These are phyloP conservation scores for Ctenopoma kingsleyae DNA, from an alignment of 2,797 vertebrate genomes.

Conservation along the genomic window DNA sequence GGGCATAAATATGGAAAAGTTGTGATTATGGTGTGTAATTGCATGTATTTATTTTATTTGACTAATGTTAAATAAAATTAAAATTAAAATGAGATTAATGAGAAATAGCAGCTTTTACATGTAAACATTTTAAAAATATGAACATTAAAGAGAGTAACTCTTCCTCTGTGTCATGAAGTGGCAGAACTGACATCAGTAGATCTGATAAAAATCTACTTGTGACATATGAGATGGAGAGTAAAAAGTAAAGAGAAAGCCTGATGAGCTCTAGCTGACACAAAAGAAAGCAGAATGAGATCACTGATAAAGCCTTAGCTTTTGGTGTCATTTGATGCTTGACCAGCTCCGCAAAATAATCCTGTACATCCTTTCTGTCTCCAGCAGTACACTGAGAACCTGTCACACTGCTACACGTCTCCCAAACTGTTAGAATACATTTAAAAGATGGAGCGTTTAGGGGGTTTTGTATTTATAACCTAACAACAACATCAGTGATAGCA, in stretches of 20 bases:
- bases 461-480: slow-evolving; percentile 26
- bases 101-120: not conserved
- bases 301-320: slow-evolving; percentile 54
- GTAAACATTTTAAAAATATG: not conserved
- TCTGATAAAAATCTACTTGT: slow-evolving; percentile 13
- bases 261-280: slow-evolving; percentile 51
- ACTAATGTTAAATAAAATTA: not conserved
- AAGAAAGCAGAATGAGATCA: slow-evolving; percentile 47
- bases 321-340: slow-evolving; percentile 52
- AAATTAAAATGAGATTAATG: too few species aligned
- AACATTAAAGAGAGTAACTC: not conserved
- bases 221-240: slow-evolving; percentile 15
- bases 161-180: not conserved
- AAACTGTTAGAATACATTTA: slow-evolving; percentile 25
- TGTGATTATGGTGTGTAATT: not conserved
- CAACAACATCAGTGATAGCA: slow-evolving; percentile 16
- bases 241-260: slow-evolving; percentile 31
- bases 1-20: too few species aligned
- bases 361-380: slow-evolving; percentile 38
- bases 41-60: not conserved
- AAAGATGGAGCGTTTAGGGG: slow-evolving; percentile 16
- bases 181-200: not conserved
- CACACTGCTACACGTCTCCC: slow-evolving; percentile 18
- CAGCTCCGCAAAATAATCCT: slow-evolving; percentile 56
- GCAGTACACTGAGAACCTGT: slow-evolving; percentile 36